Base-by-base conservation (phyloP, 2,113 vertebrate species). In the Phylloscopus trochiloides region DNA sequence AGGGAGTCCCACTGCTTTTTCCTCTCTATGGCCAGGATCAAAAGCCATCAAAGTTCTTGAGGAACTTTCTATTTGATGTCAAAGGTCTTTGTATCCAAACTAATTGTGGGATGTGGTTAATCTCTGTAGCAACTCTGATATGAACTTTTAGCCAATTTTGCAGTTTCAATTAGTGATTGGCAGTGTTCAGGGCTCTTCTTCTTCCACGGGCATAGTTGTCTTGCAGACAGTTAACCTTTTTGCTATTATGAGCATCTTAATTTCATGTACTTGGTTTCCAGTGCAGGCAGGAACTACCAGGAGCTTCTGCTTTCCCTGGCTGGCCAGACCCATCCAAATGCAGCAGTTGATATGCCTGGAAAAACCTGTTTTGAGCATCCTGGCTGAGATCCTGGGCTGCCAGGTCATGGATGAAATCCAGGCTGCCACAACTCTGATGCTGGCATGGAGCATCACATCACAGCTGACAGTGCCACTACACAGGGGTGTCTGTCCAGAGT, bases 381-480 rank as follows among this genome's bases (percentile, higher is more conserved):
- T 17, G 24, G 40, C 24, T 83, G 61, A 47, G 59, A 68, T 21
- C 32, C 20, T 1, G 2, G 14, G 31, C 54, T 83, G 17, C 50
- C 2, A 4, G 52, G 36, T 29, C 3, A 3, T 4, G 10, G 24
- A 21, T 59, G 66, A 73, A 58, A 42, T 48, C 22, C 47, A 71
- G 20, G 47, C 31, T 3, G 3, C 10, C 2, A 1, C 0, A 0
- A 21, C 25, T 58, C 54, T 57, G 40, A 5, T 79, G 17, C n/a
- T 7, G 2, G 36, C 45, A 21, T 32, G 16, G 45, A 42, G 26
- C 75, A 74, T 45, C 40, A 45, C 1, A 1, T 9, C 0, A 0
- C 1, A 14, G n/a, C 43, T 72, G 58, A 10, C 0, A 0, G 57
- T 63, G 34, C 48, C 0, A 0, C 63, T 76, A 32, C 0, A 0